A percentile compares a stretch with the other conserved stretches of the same genome.
These are phyloP conservation scores for Epistrophe grossulariae DNA, from an alignment of 2,888 invertebrate species.

Conservation along the genomic window DNA sequence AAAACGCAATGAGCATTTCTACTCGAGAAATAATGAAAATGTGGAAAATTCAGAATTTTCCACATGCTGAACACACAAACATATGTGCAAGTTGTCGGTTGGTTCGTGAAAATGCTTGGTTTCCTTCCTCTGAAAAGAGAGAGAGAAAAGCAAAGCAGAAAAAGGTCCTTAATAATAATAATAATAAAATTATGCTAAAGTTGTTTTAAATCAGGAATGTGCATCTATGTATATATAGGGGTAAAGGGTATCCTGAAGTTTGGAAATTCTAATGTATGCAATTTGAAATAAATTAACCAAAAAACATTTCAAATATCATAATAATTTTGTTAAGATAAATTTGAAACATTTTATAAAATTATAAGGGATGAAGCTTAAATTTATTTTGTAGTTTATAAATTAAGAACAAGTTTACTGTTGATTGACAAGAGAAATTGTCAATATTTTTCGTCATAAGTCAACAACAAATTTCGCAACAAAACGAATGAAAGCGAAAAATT, in stretches of 20 bases:
- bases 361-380: no score
- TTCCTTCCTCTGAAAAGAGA: slow-evolving; percentile 8
- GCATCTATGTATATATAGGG: not conserved
- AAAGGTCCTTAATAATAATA: slow-evolving; percentile 22
- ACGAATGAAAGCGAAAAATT: no score
- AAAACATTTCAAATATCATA: not conserved
- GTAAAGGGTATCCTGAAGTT: not conserved
- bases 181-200: slow-evolving; percentile 12
- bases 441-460: no score
- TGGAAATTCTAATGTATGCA: not conserved
- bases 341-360: no score
- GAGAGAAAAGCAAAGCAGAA: not conserved
- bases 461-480: no score
- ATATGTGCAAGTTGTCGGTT: not conserved
- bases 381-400: no score
- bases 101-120: not conserved
- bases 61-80: slow-evolving; percentile 37
- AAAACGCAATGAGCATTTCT: slow-evolving; percentile 8
- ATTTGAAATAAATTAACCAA: not conserved
- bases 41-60: slow-evolving; percentile 57
- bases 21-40: slow-evolving; percentile 28
- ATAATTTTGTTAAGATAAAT: not conserved
- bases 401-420: no score
- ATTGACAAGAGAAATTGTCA: no score
- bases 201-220: slow-evolving; percentile 8